phyloP scores from a whole-genome alignment of 2,797 vertebrate genomes.

The Allobates femoralis region DNA sequence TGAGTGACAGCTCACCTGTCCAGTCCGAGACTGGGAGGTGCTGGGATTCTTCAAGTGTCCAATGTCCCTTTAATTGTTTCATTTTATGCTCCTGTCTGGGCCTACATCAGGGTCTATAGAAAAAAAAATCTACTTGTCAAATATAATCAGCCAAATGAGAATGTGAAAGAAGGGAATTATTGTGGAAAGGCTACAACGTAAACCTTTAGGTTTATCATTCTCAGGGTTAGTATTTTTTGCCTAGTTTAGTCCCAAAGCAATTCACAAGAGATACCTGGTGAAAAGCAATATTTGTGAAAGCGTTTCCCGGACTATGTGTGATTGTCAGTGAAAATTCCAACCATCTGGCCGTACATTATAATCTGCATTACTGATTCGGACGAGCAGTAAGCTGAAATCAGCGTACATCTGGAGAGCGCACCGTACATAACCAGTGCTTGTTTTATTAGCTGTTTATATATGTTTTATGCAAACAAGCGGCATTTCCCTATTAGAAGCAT shows the following conservation, averaged over 20 bases:
- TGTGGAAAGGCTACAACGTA: neutral
- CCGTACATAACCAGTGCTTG: slow-evolving; percentile 40
- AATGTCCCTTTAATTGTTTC: neutral
- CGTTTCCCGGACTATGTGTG: slow-evolving; percentile 36
- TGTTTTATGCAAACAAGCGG: slow-evolving; percentile 55
- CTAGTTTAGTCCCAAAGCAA: slow-evolving; percentile 7
- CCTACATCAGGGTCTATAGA: neutral
- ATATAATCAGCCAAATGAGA: neutral
- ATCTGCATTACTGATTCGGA: slow-evolving; percentile 31
- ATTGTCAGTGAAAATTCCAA: slow-evolving; percentile 31
- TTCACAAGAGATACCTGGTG: slow-evolving; percentile 5
- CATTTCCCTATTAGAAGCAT: slow-evolving; percentile 57
- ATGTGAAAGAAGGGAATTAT: neutral
- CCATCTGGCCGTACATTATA: slow-evolving; percentile 27
- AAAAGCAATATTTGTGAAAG: slow-evolving; percentile 42
- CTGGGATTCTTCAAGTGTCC: neutral
- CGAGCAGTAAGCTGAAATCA: slow-evolving; percentile 57
- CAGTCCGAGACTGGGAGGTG: too few relatives aligned
- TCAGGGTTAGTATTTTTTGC: slow-evolving; percentile 3
- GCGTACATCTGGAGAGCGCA: slow-evolving; percentile 55
- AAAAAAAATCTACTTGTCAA: neutral
- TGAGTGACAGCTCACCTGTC: too few relatives aligned
- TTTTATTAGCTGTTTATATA: slow-evolving; percentile 53
- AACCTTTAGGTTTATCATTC: neutral
- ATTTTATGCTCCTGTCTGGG: neutral